Evolutionary conservation across 1,140 invertebrate species (phyloP).

Genomic region (Nephotettix cincticeps): DNA sequence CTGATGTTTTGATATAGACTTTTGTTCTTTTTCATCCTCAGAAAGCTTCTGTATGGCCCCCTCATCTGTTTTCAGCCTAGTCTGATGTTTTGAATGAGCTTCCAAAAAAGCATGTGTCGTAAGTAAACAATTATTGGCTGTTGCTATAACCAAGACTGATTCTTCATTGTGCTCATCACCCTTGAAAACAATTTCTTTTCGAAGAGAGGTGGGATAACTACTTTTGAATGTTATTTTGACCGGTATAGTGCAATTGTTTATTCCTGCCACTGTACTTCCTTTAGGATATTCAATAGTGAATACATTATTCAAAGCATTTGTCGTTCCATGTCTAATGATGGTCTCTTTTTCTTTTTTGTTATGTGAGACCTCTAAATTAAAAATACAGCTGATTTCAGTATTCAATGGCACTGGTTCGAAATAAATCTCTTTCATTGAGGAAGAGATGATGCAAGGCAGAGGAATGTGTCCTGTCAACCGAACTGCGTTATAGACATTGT

Average conservation of each 20-base stretch:
- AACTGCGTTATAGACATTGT: neutral
- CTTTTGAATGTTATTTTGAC: neutral
- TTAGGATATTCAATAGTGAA: neutral
- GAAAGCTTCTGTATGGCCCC: no score
- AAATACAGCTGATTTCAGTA: neutral
- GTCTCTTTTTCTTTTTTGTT: neutral
- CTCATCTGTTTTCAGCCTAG: neutral
- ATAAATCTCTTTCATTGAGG: neutral
- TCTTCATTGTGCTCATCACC: neutral
- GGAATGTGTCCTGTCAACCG: no score
- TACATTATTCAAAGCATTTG: neutral
- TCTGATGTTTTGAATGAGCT: neutral
- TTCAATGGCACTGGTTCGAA: neutral
- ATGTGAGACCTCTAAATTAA: neutral
- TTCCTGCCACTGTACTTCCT: neutral
- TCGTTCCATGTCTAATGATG: neutral
- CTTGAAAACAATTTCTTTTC: neutral
- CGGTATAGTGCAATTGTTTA: neutral
- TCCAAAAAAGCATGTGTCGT: slow-evolving; percentile 1
- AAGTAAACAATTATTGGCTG: slow-evolving; percentile 1
- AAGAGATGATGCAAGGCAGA: no score
- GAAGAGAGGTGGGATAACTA: neutral
- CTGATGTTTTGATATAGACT: no score
- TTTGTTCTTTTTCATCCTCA: no score
- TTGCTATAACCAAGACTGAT: neutral